A percentile compares a stretch with the other conserved stretches of the same genome.
Evolutionary conservation across 2,113 vertebrate genomes (phyloP).

Genomic region (Ia io): DNA sequence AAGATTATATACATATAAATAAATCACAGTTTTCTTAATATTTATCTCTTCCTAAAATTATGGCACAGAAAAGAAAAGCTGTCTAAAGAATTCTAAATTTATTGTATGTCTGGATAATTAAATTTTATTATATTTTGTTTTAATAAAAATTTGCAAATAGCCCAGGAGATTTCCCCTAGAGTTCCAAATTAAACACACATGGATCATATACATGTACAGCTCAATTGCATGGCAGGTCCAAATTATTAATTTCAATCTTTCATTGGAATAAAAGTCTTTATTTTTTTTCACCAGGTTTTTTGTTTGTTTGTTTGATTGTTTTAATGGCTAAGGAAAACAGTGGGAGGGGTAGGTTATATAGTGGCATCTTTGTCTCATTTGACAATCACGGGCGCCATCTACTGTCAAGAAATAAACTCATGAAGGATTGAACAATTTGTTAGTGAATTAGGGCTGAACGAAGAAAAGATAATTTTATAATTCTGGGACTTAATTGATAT

Average conservation of each 20-base stretch:
- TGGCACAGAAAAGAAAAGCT: neutral
- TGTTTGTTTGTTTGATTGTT: neutral
- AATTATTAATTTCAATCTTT: neutral
- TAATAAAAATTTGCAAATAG: neutral
- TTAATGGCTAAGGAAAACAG: neutral
- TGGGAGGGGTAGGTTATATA: fast-evolving
- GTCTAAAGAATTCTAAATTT: neutral
- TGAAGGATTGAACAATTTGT: neutral
- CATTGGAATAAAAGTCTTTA: neutral
- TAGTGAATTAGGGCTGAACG: neutral
- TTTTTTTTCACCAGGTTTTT: neutral
- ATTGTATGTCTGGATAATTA: neutral
- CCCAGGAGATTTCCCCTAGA: neutral
- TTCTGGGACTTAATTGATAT: neutral
- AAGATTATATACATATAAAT: neutral
- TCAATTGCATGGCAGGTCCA: neutral
- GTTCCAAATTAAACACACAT: neutral
- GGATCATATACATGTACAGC: neutral
- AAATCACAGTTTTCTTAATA: neutral
- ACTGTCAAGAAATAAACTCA: constrained; percentile 44
- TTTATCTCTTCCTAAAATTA: neutral
- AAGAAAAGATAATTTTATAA: neutral
- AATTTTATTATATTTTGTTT: constrained; percentile 45
- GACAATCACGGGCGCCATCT: constrained; percentile 63
- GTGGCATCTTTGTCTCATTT: neutral